A percentile compares a stretch with the other conserved stretches of the same genome.
Conservation (phyloP, 37 sponge, comb jelly and placozoan species). For the Agelas oroides region DNA sequence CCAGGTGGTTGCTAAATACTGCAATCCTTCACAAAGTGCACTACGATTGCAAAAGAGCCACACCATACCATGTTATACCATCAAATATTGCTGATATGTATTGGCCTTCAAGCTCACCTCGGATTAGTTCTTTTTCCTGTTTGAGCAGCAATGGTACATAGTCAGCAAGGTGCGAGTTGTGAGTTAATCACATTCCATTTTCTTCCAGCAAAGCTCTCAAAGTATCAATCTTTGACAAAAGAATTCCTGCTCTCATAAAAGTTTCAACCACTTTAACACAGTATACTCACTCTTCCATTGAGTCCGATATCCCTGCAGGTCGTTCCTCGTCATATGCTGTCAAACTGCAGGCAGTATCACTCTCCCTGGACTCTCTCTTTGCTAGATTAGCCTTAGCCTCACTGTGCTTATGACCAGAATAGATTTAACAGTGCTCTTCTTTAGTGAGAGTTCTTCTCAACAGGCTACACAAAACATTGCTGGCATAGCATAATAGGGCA, state of each 20-base stretch:
- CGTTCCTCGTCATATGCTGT: not conserved
- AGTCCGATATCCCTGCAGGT: not conserved
- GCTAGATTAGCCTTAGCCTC: not conserved
- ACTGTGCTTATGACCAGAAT: not conserved
- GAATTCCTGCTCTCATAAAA: conserved; percentile 23
- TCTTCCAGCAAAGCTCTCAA: conserved; percentile 13
- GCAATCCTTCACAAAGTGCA: not conserved
- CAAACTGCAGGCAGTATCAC: not conserved
- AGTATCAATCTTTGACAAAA: conserved; percentile 1
- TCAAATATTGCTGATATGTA: conserved; percentile 56
- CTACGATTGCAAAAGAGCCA: conserved; percentile 19
- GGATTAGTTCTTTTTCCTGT: conserved; percentile 13
- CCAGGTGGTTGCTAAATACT: conserved; percentile 6
- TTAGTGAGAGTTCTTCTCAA: conserved; percentile 32
- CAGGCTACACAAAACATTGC: conserved; percentile 53
- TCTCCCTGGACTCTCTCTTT: not conserved
- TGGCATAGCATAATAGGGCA: too few relatives aligned
- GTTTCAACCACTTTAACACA: not conserved
- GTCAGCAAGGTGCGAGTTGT: conserved; percentile 13
- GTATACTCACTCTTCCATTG: conserved; percentile 9
- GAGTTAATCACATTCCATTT: not conserved
- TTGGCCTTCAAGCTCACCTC: conserved; percentile 4
- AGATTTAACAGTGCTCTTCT: conserved; percentile 18
- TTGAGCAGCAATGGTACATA: conserved; percentile 3
- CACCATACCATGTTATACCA: conserved; percentile 50